Percentiles rank a stretch among this genome's conserved stretches.
phyloP scores from a whole-genome alignment of 2,888 invertebrate genomes.

The Sarcophaga caerulescens region DNA sequence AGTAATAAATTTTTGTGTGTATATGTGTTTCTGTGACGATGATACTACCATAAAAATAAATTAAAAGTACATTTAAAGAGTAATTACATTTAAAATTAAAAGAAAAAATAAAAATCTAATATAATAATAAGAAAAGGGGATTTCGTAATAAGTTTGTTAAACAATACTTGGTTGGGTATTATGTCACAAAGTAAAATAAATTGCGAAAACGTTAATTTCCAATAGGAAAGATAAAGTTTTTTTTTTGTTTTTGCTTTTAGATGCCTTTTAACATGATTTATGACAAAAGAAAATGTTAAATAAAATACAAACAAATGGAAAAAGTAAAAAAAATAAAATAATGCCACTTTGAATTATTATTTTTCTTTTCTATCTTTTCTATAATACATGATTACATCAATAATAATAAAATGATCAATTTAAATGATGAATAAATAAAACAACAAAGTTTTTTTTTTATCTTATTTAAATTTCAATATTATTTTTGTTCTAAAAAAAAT shows the following conservation, averaged over 20 bases:
- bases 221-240: constrained; percentile 16
- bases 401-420: neutral
- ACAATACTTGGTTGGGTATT: constrained; percentile 53
- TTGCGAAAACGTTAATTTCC: constrained; percentile 37
- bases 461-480: constrained; percentile 42
- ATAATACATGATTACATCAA: constrained; percentile 52
- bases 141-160: constrained; percentile 48
- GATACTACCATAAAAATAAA: constrained; percentile 16
- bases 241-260: constrained; percentile 21
- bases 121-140: neutral
- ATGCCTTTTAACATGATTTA: constrained; percentile 31
- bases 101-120: constrained; percentile 32
- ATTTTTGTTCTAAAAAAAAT: constrained; percentile 51
- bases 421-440: constrained; percentile 46
- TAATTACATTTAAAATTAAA: constrained; percentile 61
- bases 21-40: constrained; percentile 28
- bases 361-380: constrained; percentile 35
- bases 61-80: constrained; percentile 61
- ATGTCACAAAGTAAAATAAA: constrained; percentile 36
- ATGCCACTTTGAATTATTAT: constrained; percentile 57
- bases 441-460: neutral
- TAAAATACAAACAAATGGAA: constrained; percentile 31
- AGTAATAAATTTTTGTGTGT: too few species aligned
- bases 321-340: constrained; percentile 7
- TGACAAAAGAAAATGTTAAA: constrained; percentile 23